Evolutionary conservation across 1,140 invertebrate genomes (phyloP), one percentile per base, ranked within the genome.

Genomic region (Helicoverpa armigera): DNA sequence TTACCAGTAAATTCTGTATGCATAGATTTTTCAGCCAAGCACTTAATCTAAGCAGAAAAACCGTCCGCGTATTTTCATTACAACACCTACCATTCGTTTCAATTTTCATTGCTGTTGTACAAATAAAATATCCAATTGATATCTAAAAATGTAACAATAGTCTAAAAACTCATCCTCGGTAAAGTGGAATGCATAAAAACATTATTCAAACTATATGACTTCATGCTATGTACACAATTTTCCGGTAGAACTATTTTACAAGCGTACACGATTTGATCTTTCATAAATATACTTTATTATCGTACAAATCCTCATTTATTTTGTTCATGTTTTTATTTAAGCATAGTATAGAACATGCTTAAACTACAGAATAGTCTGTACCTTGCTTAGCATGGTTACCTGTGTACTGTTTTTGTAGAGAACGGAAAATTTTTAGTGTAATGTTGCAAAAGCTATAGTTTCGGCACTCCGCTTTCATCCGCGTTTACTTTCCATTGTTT

Each of bases 141-240:
- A 16, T 7, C n/a, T 23, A 3, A 58, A 58, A 5, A 58, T 58
- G 9, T 58, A 16, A 58, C 18, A 18, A 2, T 16, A 14, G n/a
- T 18, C 14, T 16, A 10, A 58, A 58, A 58, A 58, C 4, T 0
- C n/a, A 63, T 13, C 7, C 60, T 16, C 51, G 54, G 53, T 72
- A 72, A 58, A 35, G 29, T 11, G 12, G 53, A 54, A 58, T 35
- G 70, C 70, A 73, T 56, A 73, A 73, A 56, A 67, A 73, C 53
- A 29, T 73, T 73, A 73, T 43, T 73, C 53, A 73, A 73, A 73
- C 53, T 58, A 12, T 16, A 23, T 23, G 23, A 23, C 23, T n/a
- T n/a, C n/a, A n/a, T n/a, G n/a, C n/a, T 56, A 73, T 58, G 56
- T 69, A 56, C 70, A 73, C 51, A 73, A 73, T 73, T 73, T 73